These are phyloP conservation scores for Prolemur simus DNA, from an alignment of 2,113 vertebrate genomes.

Conservation along the genomic window DNA sequence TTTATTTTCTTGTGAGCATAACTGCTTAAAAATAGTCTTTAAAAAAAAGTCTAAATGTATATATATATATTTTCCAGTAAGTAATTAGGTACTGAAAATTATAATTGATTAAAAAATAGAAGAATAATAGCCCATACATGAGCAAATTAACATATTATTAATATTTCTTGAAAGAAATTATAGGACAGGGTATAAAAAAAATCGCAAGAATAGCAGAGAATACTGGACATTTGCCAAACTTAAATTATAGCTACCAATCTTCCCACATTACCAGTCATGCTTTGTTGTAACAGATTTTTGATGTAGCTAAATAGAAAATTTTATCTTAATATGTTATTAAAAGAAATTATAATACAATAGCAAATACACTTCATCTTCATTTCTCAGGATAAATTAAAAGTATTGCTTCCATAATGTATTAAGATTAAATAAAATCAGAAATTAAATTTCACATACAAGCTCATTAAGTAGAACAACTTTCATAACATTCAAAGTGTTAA, in stretches of 20 bases:
- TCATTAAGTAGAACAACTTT: conserved; percentile 28
- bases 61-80: not conserved
- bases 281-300: not conserved
- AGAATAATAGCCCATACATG: not conserved
- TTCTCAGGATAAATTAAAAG: conserved; percentile 37
- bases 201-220: not conserved
- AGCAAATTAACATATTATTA: not conserved
- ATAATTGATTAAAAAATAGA: conserved; percentile 27
- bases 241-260: not conserved
- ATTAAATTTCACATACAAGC: not conserved
- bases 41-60: not conserved
- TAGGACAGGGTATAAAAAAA: not conserved
- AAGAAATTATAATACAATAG: not conserved
- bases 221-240: not conserved
- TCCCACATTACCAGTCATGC: not conserved
- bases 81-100: not conserved
- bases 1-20: not conserved
- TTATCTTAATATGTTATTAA: not conserved
- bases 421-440: not conserved
- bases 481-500: not conserved
- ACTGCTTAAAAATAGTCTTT: not conserved
- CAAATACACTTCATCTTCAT: not conserved
- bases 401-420: not conserved
- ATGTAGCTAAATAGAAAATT: not conserved
- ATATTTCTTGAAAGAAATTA: conserved; percentile 40